phyloP scores from a whole-genome alignment of 2,113 vertebrate genomes.

The Perca fluviatilis region DNA sequence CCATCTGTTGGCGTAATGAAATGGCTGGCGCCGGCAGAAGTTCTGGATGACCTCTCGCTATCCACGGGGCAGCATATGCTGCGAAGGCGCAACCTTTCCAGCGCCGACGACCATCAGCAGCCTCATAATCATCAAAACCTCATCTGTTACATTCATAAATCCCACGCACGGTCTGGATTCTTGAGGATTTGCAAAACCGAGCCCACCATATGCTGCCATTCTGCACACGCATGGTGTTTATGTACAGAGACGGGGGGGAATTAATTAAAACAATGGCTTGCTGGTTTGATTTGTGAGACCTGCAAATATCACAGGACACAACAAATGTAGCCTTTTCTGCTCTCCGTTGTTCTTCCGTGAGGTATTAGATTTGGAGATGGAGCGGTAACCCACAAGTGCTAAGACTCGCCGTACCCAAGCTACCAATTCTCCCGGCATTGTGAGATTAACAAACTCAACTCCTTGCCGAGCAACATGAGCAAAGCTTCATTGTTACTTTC shows the following conservation, averaged over 20 bases:
- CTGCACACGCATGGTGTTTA: conserved; percentile 3
- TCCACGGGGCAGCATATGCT: conserved; percentile 69
- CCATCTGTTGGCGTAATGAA: conserved; percentile 82
- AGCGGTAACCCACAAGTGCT: conserved; percentile 51
- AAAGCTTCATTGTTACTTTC: conserved; percentile 40
- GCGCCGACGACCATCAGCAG: conserved; percentile 52
- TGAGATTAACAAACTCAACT: conserved; percentile 61
- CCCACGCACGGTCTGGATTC: conserved; percentile 62
- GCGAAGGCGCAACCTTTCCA: conserved; percentile 57
- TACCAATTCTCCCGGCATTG: conserved; percentile 28
- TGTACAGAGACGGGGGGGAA: conserved; percentile 60
- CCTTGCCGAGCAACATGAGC: conserved; percentile 21
- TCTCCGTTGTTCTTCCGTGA: conserved; percentile 9
- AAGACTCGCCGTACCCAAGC: conserved; percentile 32
- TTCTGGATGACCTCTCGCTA: conserved; percentile 73
- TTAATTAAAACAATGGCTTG: conserved; percentile 73
- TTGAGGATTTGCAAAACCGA: conserved; percentile 77
- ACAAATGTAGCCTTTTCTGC: conserved; percentile 44
- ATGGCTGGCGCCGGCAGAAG: conserved; percentile 64
- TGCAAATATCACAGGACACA: conserved; percentile 73
- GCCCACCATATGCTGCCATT: conserved; percentile 76
- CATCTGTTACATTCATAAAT: conserved; percentile 76
- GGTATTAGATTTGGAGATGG: conserved; percentile 53
- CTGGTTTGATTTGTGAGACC: conserved; percentile 58
- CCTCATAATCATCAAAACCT: conserved; percentile 75